Conservation (phyloP, 2,113 vertebrate genomes). For the Notarius quadriscutis region DNA sequence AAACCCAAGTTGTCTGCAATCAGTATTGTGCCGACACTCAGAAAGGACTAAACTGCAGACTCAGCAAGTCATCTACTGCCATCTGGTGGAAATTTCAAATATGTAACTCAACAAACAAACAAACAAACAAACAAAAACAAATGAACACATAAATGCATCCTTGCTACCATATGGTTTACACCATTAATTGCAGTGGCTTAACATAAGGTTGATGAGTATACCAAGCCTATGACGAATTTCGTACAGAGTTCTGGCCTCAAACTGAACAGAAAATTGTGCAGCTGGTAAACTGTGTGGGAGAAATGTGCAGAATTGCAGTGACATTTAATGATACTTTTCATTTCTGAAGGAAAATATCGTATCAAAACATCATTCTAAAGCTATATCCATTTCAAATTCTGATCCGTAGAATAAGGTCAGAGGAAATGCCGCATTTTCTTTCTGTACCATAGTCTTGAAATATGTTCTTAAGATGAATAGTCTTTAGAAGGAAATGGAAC, state of each 20-base stretch:
- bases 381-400: neutral
- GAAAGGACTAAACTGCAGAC: conserved; percentile 19
- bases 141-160: neutral
- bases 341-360: neutral
- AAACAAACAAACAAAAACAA: too few species aligned
- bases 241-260: neutral
- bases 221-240: neutral
- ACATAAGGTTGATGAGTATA: neutral
- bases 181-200: neutral
- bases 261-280: neutral
- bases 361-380: neutral
- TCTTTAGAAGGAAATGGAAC: neutral
- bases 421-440: neutral
- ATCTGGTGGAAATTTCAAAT: conserved; percentile 63
- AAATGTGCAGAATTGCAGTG: neutral
- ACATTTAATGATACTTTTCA: neutral
- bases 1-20: neutral
- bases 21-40: neutral
- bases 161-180: neutral
- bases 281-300: neutral
- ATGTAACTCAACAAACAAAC: neutral
- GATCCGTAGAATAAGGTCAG: neutral
- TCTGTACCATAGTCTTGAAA: neutral
- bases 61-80: conserved; percentile 65
- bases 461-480: neutral